Evolutionary conservation across 2,797 vertebrate genomes (phyloP), one percentile per base, ranked within the genome.

Genomic region (Sebastes itinus): DNA sequence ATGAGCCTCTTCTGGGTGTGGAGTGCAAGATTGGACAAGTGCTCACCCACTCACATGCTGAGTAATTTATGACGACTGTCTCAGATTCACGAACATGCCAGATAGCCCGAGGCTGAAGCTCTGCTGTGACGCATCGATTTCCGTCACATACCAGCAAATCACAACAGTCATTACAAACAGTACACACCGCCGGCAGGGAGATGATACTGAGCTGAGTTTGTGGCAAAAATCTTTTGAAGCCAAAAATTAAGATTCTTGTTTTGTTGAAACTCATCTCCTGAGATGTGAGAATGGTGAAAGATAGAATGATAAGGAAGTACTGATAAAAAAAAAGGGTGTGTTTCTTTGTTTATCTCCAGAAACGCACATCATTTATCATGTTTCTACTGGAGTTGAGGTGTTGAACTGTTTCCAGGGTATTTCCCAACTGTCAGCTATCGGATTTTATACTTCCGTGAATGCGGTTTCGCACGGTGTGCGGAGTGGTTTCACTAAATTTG

Each of bases 11-110:
- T 16, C 35, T 54, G 84, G 91, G 92, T 87, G 91, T 86, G 89
- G 85, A 70, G 65, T n/a, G 27, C 94, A 88, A 78, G 94, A 80
- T 64, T 8, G 81, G 84, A 91, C 94, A 85, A 58, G 90, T 2
- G 1, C 68, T 59, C 79, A 74, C 90, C 89, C 88, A 91, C 91
- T 38, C 35, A 68, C 87, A 78, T 38, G 62, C 59, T 91, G 87
- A 89, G 81, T 84, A 86, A 92, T 72, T 75, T 38, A 72, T 91
- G 87, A 88, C 18, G 46, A 79, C 82, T 80, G 72, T 81, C 7
- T 33, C 61, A 59, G 55, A 79, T 65, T 38, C 20, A 33, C 1
- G 3, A 78, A 72, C 12, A 1, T 30, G 70, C 66, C 68, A 70
- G 23, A 72, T 28, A 33, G 72, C 87, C 78, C 8, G 33, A 55